Percentiles rank a stretch among this genome's conserved stretches.
These are phyloP conservation scores for Dermolepida albohirtum DNA, from an alignment of 2,888 invertebrate species.

Conservation along the genomic window DNA sequence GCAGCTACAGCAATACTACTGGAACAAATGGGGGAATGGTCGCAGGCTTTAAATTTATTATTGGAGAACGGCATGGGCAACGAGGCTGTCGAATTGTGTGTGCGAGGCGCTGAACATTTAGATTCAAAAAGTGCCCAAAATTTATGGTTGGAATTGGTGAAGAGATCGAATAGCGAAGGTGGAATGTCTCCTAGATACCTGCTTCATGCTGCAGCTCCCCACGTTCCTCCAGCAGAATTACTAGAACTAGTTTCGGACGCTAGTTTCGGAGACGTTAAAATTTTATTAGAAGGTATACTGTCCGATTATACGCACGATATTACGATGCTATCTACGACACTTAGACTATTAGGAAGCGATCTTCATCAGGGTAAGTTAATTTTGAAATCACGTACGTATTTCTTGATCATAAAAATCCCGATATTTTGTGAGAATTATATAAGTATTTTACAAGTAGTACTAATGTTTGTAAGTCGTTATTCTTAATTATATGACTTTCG, in stretches of 20 bases:
- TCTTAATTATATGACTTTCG: too few relatives aligned
- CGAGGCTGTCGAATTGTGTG: conserved; percentile 63
- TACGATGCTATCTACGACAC: conserved; percentile 76
- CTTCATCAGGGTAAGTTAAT: conserved; percentile 68
- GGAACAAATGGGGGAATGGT: conserved; percentile 80
- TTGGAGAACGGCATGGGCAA: conserved; percentile 63
- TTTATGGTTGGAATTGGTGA: conserved; percentile 68
- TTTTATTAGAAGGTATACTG: conserved; percentile 75
- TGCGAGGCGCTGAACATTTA: conserved; percentile 65
- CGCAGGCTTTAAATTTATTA: conserved; percentile 76
- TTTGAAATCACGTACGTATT: too few relatives aligned
- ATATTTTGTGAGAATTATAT: too few relatives aligned
- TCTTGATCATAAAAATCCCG: too few relatives aligned
- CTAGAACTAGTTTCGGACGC: conserved; percentile 71
- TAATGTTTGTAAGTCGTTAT: too few relatives aligned
- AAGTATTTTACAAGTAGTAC: too few relatives aligned
- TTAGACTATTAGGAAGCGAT: conserved; percentile 76
- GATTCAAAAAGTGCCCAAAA: conserved; percentile 64
- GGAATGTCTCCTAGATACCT: conserved; percentile 65
- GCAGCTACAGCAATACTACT: conserved; percentile 79
- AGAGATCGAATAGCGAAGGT: conserved; percentile 64
- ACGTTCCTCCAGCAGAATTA: conserved; percentile 70
- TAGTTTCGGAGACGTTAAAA: conserved; percentile 73
- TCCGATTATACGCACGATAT: conserved; percentile 83
- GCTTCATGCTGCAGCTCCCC: conserved; percentile 69